Evolutionary conservation across 2,888 invertebrate species (phyloP).

Genomic region (Lepidochitona cinerea): DNA sequence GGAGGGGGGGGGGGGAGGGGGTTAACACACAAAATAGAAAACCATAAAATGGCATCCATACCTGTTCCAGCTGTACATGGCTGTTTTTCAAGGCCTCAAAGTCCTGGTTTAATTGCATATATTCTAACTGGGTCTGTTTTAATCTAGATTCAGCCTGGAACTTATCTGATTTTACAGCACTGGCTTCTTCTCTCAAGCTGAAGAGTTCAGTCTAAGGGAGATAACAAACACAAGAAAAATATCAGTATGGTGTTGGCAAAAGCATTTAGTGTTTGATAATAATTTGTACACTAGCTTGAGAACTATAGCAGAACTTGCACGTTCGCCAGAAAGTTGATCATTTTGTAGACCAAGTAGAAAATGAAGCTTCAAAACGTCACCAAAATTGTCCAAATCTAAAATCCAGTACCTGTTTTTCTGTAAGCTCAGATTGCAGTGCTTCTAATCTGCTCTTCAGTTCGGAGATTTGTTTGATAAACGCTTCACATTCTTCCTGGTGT

Average conservation of each 20-base stretch:
- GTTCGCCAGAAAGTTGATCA: too few relatives aligned
- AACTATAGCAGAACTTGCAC: too few relatives aligned
- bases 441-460: slow-evolving; percentile 76
- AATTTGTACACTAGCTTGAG: too few relatives aligned
- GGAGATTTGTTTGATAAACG: slow-evolving; percentile 92
- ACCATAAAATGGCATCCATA: too few relatives aligned
- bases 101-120: slow-evolving; percentile 42
- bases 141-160: slow-evolving; percentile 62
- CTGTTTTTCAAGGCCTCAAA: slow-evolving; percentile 19
- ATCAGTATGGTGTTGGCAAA: too few relatives aligned
- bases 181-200: slow-evolving; percentile 64
- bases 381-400: too few relatives aligned
- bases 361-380: too few relatives aligned
- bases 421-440: slow-evolving; percentile 60
- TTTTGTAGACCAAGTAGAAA: too few relatives aligned
- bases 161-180: slow-evolving; percentile 61
- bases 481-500: slow-evolving; percentile 94
- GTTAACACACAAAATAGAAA: too few relatives aligned
- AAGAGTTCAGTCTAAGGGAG: slow-evolving; percentile 58
- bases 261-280: too few relatives aligned
- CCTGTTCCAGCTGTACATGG: neutral
- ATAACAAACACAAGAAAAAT: too few relatives aligned
- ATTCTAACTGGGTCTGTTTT: slow-evolving; percentile 59
- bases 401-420: slow-evolving; percentile 64
- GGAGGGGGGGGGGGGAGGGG: too few relatives aligned